Conservation (phyloP, 2,888 invertebrate species). For the Epistrophe grossulariae region DNA sequence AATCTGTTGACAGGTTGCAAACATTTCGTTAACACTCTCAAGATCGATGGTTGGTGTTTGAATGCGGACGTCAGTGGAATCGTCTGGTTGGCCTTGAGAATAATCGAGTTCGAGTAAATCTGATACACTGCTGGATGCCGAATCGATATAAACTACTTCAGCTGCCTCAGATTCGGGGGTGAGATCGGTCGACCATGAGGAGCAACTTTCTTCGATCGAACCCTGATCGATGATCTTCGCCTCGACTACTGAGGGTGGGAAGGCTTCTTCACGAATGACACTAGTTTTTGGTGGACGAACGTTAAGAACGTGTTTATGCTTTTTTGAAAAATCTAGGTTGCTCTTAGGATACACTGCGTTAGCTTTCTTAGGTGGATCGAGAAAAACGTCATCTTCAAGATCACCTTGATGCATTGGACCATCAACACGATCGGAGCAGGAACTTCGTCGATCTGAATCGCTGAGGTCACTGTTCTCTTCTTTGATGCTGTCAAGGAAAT, state of each 20-base stretch:
- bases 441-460: conserved; percentile 85
- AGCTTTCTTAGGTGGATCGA: conserved; percentile 81
- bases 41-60: conserved; percentile 78
- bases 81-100: conserved; percentile 77
- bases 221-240: conserved; percentile 86
- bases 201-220: conserved; percentile 86
- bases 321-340: conserved; percentile 81
- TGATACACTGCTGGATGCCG: conserved; percentile 87
- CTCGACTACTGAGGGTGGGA: conserved; percentile 86
- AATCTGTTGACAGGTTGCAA: conserved; percentile 37
- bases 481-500: conserved; percentile 90
- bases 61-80: conserved; percentile 72
- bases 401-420: conserved; percentile 71
- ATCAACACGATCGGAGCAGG: conserved; percentile 77
- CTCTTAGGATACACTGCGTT: conserved; percentile 83
- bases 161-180: conserved; percentile 86
- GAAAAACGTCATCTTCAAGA: conserved; percentile 83
- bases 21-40: conserved; percentile 70
- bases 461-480: conserved; percentile 90
- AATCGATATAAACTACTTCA: conserved; percentile 89
- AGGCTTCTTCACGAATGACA: conserved; percentile 81
- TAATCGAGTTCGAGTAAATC: conserved; percentile 86
- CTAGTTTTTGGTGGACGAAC: conserved; percentile 77
- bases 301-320: conserved; percentile 78
- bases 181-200: conserved; percentile 84